phyloP scores from a whole-genome alignment of 92 coral and sea anemone genomes.

The Heliopora coerulea region DNA sequence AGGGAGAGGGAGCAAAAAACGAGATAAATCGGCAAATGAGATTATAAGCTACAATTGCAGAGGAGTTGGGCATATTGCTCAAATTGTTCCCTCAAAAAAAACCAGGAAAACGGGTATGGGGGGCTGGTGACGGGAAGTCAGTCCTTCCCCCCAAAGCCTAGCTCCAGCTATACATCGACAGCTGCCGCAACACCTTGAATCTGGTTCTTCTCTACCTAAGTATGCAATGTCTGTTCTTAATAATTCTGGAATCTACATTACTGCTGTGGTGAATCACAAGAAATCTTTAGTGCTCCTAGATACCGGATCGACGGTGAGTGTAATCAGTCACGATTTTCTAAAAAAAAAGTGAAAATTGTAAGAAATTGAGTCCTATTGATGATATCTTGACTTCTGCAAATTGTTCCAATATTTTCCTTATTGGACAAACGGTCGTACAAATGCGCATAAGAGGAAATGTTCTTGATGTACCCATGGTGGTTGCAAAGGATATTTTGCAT shows the following conservation, averaged over 20 bases:
- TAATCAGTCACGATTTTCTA: conserved; percentile 45
- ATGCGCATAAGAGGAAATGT: conserved; percentile 34
- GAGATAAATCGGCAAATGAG: not conserved
- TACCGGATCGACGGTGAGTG: conserved; percentile 55
- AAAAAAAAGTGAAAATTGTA: conserved; percentile 31
- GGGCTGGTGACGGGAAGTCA: conserved; percentile 26
- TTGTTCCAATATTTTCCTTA: conserved; percentile 43
- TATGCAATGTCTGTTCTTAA: not conserved
- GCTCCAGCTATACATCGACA: too few relatives aligned
- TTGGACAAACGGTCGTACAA: conserved; percentile 46
- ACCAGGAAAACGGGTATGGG: conserved; percentile 37
- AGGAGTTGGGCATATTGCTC: conserved; percentile 39
- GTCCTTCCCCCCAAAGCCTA: too few relatives aligned
- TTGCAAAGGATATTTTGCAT: conserved; percentile 47
- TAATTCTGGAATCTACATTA: conserved; percentile 46
- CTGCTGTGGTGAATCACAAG: conserved; percentile 45
- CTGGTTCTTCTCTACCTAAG: too few relatives aligned
- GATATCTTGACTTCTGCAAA: conserved; percentile 53
- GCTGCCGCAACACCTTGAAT: too few relatives aligned
- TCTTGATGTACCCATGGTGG: conserved; percentile 23
- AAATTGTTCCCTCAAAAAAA: conserved; percentile 24
- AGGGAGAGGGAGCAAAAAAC: conserved; percentile 26
- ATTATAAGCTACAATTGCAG: conserved; percentile 32
- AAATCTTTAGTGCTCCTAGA: conserved; percentile 42
- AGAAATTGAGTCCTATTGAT: conserved; percentile 31